These are phyloP conservation scores for Anolis carolinensis DNA, from an alignment of 2,113 vertebrate species.

Conservation along the genomic window DNA sequence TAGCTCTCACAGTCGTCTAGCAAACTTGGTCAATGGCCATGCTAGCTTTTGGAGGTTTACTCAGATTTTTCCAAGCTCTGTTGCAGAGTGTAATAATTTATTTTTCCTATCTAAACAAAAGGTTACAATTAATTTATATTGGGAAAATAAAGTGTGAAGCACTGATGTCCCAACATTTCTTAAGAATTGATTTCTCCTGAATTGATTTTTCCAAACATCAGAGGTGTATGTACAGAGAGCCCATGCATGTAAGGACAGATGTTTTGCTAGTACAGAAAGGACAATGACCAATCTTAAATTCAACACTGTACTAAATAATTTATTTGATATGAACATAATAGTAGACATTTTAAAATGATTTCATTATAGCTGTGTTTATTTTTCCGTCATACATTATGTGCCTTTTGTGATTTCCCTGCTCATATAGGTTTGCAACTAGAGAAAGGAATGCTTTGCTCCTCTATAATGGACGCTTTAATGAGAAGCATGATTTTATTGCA, in stretches of 20 bases:
- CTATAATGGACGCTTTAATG: slow-evolving; percentile 95
- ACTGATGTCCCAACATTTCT: too few relatives aligned
- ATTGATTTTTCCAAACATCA: neutral
- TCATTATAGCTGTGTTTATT: slow-evolving; percentile 21
- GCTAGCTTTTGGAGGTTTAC: too few relatives aligned
- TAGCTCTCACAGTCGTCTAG: too few relatives aligned
- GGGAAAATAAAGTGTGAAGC: neutral
- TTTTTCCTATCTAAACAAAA: neutral
- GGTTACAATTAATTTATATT: neutral
- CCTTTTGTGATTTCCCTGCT: neutral
- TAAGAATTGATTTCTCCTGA: too few relatives aligned
- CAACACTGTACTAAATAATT: neutral
- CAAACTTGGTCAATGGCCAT: too few relatives aligned
- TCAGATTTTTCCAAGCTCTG: neutral
- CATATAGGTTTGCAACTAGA: slow-evolving; percentile 89
- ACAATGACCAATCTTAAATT: neutral
- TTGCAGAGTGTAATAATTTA: neutral
- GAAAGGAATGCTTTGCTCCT: slow-evolving; percentile 90
- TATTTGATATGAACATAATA: neutral
- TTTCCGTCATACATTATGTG: slow-evolving; percentile 11
- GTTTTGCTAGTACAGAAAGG: neutral
- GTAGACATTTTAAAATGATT: rapidly evolving
- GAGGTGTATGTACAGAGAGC: neutral
- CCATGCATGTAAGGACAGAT: neutral
- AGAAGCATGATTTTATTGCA: slow-evolving; percentile 97